These are phyloP conservation scores for Cassiopea xamachana DNA, from an alignment of 30 jellyfish, hydroid and myxozoan genomes.

Conservation along the genomic window DNA sequence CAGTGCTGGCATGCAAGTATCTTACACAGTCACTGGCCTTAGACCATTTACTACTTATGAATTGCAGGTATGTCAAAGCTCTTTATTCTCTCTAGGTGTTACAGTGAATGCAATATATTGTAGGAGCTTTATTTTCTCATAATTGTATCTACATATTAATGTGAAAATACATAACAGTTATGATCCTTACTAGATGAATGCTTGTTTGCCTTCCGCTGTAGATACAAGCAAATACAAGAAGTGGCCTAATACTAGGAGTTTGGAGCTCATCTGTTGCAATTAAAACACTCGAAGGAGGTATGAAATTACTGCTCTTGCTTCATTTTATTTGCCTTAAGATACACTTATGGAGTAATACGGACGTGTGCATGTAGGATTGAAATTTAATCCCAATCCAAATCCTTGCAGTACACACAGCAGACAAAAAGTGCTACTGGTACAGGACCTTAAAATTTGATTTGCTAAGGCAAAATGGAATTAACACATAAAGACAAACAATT, in stretches of 20 bases:
- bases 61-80: constrained; percentile 24
- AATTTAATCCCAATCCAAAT: background rate
- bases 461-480: background rate
- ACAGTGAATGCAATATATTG: background rate
- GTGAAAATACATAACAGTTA: background rate
- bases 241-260: constrained; percentile 28
- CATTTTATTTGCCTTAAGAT: background rate
- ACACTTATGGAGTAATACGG: too few relatives aligned
- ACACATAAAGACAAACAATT: background rate
- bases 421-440: background rate
- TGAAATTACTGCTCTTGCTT: background rate
- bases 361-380: too few relatives aligned
- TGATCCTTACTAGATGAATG: background rate
- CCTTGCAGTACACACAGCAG: background rate
- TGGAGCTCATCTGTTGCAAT: constrained; percentile 24
- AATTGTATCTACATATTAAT: background rate
- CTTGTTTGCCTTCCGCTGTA: background rate
- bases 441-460: background rate
- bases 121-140: background rate
- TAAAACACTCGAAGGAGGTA: too few relatives aligned
- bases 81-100: background rate
- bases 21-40: background rate
- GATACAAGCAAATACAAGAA: constrained; percentile 51
- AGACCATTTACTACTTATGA: constrained; percentile 24
- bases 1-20: constrained; percentile 17